Conservation (phyloP, 2,797 vertebrate species). For the Notolabrus celidotus region DNA sequence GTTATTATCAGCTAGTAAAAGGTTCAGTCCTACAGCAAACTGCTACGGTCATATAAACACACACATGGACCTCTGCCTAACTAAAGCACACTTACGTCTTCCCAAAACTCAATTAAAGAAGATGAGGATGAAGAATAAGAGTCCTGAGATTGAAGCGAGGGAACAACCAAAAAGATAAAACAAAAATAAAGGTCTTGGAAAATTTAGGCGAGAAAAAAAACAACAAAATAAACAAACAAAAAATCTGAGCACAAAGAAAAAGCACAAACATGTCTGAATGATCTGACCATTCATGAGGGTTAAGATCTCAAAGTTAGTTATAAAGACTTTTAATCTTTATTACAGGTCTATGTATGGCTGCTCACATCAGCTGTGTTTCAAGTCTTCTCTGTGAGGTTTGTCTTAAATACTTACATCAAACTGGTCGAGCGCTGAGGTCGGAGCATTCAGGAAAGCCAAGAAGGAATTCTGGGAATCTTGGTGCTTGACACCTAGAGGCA, state of each 20-base stretch:
- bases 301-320: neutral
- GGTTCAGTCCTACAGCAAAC: conserved; percentile 24
- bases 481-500: conserved; percentile 95
- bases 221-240: neutral
- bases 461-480: conserved; percentile 99
- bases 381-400: too few relatives aligned
- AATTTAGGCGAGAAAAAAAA: conserved; percentile 45
- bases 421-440: conserved; percentile 95
- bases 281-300: neutral
- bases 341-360: neutral
- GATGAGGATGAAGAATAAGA: conserved; percentile 96
- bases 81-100: conserved; percentile 93
- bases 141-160: conserved; percentile 91
- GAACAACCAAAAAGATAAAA: conserved; percentile 59
- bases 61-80: conserved; percentile 38
- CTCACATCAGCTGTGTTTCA: neutral
- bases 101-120: conserved; percentile 98
- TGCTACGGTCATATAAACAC: conserved; percentile 32
- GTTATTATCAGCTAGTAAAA: conserved; percentile 12
- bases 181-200: conserved; percentile 36
- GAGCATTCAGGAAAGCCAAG: conserved; percentile 97
- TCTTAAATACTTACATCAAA: conserved; percentile 91
- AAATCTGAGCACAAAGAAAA: neutral
- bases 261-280: neutral
- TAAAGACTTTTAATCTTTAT: neutral